These are phyloP conservation scores for Zoanthus sansibaricus DNA, from an alignment of 92 coral and sea anemone species.

Conservation along the genomic window DNA sequence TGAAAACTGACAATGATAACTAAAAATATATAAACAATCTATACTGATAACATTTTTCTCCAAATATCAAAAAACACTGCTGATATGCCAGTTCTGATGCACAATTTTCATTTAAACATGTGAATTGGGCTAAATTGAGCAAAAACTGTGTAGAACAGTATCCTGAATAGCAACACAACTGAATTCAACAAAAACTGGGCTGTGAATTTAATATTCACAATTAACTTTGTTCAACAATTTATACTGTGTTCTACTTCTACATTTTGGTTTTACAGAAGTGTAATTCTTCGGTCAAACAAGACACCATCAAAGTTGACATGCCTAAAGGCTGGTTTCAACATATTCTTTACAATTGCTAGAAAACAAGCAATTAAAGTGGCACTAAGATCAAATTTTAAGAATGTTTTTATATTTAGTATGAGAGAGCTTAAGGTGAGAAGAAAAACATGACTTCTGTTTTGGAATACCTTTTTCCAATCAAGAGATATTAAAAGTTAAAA, in stretches of 20 bases:
- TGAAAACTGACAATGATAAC: conserved; percentile 4
- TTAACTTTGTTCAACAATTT: neutral
- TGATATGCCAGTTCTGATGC: conserved; percentile 31
- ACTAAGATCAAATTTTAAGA: conserved; percentile 12
- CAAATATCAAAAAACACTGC: conserved; percentile 15
- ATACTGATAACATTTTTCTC: conserved; percentile 15
- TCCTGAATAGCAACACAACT: conserved; percentile 12
- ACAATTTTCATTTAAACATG: conserved; percentile 9
- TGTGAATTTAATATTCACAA: conserved; percentile 5
- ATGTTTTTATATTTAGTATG: neutral
- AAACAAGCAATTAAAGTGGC: conserved; percentile 4
- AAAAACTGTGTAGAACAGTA: conserved; percentile 7
- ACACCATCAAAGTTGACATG: conserved; percentile 12
- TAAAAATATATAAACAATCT: neutral
- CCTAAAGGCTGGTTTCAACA: conserved; percentile 12
- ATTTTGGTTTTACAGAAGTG: conserved; percentile 10
- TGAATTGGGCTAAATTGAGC: conserved; percentile 9
- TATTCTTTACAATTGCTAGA: conserved; percentile 5
- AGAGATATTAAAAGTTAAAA: neutral
- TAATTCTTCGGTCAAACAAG: conserved; percentile 11
- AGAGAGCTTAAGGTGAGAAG: conserved; percentile 13
- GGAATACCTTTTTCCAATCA: conserved; percentile 7
- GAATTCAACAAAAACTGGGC: conserved; percentile 8
- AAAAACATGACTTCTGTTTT: conserved; percentile 3
- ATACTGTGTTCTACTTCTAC: neutral